Evolutionary conservation across 2,888 invertebrate genomes (phyloP), one percentile per base, ranked within the genome.

Genomic region (Drosophila quinaria): DNA sequence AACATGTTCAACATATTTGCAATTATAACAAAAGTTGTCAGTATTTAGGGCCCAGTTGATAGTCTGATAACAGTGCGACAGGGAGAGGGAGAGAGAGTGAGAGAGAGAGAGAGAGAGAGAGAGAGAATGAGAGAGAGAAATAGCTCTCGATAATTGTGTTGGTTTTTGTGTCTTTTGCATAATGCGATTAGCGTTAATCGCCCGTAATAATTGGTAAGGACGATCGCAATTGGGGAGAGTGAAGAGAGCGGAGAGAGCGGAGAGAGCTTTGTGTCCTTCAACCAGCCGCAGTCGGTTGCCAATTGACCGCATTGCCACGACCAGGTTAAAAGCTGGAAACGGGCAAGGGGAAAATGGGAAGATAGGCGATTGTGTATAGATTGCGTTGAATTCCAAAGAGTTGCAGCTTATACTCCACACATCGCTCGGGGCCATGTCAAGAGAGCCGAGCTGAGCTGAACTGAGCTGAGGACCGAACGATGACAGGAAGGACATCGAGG

Each of bases 11-110:
- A 61, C 50, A 66, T 54, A 63, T 62, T 75, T 75, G 47, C 67
- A 75, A 71, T 79, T 75, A 68, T 60, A 55, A 69, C 63, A 66
- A 71, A 68, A 72, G 8, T 78, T 44, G n/a, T 47, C 22, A 51
- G 19, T 44, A 33, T 49, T 65, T 50, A 13, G 33, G 17, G 22
- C 11, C n/a, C 4, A 19, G 37, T 33, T 50, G 5, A 13, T 17
- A 51, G 29, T 17, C 6, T 19, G n/a, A 25, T 25, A 6, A 15
- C 29, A 37, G 15, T 29, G 59, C 22, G n/a, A 22, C 37, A 22
- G 3, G 3, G 2, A 22, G 22, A 2, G 22, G 3, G 22, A 25
- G 6, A 25, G 25, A 5, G 25, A 25, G 5, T 5, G 25, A 25
- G 25, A 29, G 8, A 29, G 13, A 15, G 11, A 19, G 19, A 19